Evolutionary conservation across 2,113 vertebrate species (phyloP).

Genomic region (Coregonus clupeaformis): DNA sequence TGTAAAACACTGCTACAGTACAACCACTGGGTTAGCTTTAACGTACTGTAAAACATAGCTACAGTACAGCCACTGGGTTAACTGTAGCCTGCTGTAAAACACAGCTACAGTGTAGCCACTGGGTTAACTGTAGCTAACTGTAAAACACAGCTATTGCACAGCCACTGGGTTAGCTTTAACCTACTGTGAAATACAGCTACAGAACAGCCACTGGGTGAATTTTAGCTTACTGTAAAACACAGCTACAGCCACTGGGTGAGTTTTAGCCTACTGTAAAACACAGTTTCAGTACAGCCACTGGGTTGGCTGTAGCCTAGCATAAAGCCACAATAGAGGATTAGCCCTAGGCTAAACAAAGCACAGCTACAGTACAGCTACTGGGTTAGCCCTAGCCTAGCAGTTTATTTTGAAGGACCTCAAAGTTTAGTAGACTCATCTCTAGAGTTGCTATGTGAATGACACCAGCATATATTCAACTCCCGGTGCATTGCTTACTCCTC

Average conservation of each 20-base stretch:
- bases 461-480: constrained; percentile 24
- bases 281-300: not conserved
- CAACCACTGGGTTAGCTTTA: too few species aligned
- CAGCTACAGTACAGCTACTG: not conserved
- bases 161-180: not conserved
- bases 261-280: not conserved
- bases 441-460: constrained; percentile 31
- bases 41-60: not conserved
- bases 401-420: constrained; percentile 25
- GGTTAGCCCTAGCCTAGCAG: not conserved
- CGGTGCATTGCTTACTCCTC: constrained; percentile 36
- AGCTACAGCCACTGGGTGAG: not conserved
- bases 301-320: not conserved
- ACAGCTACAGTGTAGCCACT: not conserved
- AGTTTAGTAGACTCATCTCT: constrained; percentile 30
- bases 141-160: not conserved
- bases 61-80: not conserved
- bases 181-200: not conserved
- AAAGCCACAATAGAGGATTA: not conserved
- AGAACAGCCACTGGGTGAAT: too few species aligned
- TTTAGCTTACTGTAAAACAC: not conserved
- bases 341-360: not conserved
- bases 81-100: not conserved
- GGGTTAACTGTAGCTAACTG: not conserved
- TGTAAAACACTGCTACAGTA: too few species aligned